phyloP scores from a whole-genome alignment of 2,888 invertebrate species.

The Cerastis leucographa region DNA sequence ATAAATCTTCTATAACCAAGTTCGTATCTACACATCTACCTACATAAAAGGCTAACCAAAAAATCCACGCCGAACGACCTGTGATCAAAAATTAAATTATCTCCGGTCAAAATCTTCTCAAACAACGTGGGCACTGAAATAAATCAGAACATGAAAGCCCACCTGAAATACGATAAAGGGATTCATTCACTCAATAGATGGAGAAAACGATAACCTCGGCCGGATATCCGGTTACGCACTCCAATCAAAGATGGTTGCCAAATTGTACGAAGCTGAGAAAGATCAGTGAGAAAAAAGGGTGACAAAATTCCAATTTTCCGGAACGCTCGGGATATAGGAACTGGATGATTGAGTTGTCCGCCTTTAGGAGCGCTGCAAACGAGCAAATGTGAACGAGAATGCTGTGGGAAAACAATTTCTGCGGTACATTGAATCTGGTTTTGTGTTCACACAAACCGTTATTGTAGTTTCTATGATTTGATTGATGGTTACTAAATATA shows the following conservation, averaged over 20 bases:
- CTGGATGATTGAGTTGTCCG: constrained; percentile 80
- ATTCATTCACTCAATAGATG: constrained; percentile 78
- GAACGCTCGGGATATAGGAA: constrained; percentile 74
- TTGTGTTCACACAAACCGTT: constrained; percentile 17
- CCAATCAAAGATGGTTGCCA: constrained; percentile 85
- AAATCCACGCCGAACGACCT: constrained; percentile 2
- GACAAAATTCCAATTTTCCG: constrained; percentile 86
- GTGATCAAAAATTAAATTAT: constrained; percentile 40
- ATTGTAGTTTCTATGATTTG: constrained; percentile 5
- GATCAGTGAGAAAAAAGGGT: constrained; percentile 84
- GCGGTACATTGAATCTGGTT: constrained; percentile 32
- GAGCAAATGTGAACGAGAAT: constrained; percentile 53
- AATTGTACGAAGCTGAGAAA: constrained; percentile 83
- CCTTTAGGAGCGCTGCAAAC: constrained; percentile 65
- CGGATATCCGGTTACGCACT: constrained; percentile 85
- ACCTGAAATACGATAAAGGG: constrained; percentile 79
- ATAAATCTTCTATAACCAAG: background rate
- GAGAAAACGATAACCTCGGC: constrained; percentile 79
- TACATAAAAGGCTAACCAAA: constrained; percentile 2
- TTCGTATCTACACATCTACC: background rate
- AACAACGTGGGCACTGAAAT: constrained; percentile 67
- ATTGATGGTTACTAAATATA: background rate
- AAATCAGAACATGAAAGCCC: constrained; percentile 77
- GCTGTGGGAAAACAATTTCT: constrained; percentile 35
- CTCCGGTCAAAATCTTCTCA: constrained; percentile 32